Evolutionary conservation across 2,113 vertebrate species (phyloP).

Genomic region (Petrocephalus microphthalmus): DNA sequence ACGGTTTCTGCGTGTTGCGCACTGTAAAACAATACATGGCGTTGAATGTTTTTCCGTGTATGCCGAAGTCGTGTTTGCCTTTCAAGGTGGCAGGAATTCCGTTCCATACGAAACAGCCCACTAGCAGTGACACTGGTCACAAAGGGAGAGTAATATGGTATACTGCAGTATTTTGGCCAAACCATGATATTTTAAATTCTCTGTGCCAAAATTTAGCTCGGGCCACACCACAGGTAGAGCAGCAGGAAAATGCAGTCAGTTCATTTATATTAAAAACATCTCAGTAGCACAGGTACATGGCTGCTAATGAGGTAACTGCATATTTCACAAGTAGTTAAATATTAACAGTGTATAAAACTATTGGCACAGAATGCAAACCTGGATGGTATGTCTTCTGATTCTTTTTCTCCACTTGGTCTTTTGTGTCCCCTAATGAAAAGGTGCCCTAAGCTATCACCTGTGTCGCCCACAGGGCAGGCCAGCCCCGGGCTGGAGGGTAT

Average conservation of each 20-base stretch:
- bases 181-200: not conserved
- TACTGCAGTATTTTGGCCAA: not conserved
- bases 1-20: too few species aligned
- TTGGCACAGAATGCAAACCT: not conserved
- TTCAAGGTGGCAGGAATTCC: too few species aligned
- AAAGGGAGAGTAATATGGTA: not conserved
- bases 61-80: too few species aligned
- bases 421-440: not conserved
- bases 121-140: not conserved
- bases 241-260: not conserved
- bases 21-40: too few species aligned
- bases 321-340: not conserved
- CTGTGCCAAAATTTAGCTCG: not conserved
- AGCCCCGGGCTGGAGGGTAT: not conserved
- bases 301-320: too few species aligned
- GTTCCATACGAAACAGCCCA: not conserved
- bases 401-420: not conserved
- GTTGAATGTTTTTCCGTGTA: too few species aligned
- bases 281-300: too few species aligned
- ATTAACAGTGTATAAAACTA: not conserved
- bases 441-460: too few species aligned
- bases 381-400: not conserved
- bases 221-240: not conserved
- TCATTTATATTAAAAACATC: not conserved
- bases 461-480: not conserved